A percentile compares a stretch with the other conserved stretches of the same genome.
Evolutionary conservation across 2,797 vertebrate genomes (phyloP).

Genomic region (Sarcophilus harrisii): DNA sequence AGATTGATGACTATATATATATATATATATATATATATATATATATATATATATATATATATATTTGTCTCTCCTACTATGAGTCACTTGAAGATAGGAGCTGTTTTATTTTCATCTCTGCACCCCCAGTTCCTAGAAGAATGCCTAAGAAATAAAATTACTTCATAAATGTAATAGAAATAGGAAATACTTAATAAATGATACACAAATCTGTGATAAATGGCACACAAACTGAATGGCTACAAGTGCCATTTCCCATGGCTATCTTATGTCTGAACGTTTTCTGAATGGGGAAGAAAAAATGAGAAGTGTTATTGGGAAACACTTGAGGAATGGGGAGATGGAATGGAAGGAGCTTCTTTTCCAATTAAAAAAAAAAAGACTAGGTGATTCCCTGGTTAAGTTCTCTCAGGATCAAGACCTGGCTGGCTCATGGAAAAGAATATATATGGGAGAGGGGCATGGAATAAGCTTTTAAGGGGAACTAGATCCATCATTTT

Average conservation of each 20-base stretch:
- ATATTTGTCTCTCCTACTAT: background rate
- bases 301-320: background rate
- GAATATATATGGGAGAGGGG: background rate
- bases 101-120: background rate
- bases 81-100: background rate
- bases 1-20: background rate
- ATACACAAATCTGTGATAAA: background rate
- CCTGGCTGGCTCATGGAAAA: constrained; percentile 69
- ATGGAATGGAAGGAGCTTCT: constrained; percentile 76
- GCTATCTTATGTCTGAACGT: background rate
- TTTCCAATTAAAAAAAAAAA: constrained; percentile 67
- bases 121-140: background rate
- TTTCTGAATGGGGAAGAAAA: background rate
- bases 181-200: background rate
- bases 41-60: too few species aligned
- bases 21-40: too few species aligned
- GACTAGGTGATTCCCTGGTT: constrained; percentile 28
- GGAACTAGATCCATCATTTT: background rate
- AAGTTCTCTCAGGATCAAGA: constrained; percentile 64
- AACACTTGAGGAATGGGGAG: constrained; percentile 62
- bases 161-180: background rate
- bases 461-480: constrained; percentile 21
- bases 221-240: background rate
- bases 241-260: background rate
- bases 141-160: background rate